Evolutionary conservation across 2,888 invertebrate species (phyloP), one percentile per base, ranked within the genome.

Genomic region (Brachylomia viminalis): DNA sequence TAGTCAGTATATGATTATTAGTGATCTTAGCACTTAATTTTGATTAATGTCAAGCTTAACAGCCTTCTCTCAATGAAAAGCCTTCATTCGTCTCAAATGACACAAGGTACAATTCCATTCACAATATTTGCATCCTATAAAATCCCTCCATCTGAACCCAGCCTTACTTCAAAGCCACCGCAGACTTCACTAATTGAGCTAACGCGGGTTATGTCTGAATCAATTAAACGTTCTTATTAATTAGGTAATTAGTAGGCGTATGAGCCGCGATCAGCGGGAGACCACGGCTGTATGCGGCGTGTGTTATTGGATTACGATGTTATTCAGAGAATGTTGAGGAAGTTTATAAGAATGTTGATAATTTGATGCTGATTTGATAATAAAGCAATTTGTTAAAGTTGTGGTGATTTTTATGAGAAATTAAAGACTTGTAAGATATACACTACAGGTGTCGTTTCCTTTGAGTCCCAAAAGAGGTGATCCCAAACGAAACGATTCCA

Each of bases 191-290:
- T 82, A 86, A 86, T 86, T 78, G 62, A 77, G 59, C 70, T 64
- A 80, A 80, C 75, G 52, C 61, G 59, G 75, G 73, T 82, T 72
- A 84, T 84, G 82, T 84, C 82, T 78, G 86, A 82, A 84, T 86
- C 77, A 82, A 86, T 86, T 75, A 66, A 75, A 64, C 67, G 66
- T 84, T 52, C 30, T 58, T 65, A 82, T 79, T 86, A 80, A 86
- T 78, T 77, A 79, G 59, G 45, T 72, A 82, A 86, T 86, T 69
- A 80, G 76, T 73, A 69, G 42, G 69, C 76, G 72, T 65, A 78
- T 73, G 78, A 72, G 67, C 68, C 58, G 70, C 77, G 20, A 49
- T 75, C 67, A 64, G 87, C 87, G 69, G 87, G 87, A 15, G 54
- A 11, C 33, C 67, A 58, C 66, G 38, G n/a, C 77, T 77, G 17